Evolutionary conservation across 2,113 vertebrate genomes (phyloP).

Genomic region (Etia nguti): DNA sequence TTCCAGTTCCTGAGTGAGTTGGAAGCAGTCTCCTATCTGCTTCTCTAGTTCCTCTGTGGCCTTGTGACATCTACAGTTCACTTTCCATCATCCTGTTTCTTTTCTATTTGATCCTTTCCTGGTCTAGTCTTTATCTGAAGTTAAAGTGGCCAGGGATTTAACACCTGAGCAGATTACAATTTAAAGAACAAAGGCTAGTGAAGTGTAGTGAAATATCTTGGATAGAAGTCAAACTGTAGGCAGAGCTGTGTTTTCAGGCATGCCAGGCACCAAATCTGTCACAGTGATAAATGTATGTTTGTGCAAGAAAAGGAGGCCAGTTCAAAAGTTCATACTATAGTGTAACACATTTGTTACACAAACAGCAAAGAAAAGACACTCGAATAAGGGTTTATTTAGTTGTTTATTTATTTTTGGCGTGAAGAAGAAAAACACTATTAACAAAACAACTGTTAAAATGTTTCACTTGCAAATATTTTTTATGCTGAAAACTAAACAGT

Average conservation of each 20-base stretch:
- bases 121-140: constrained; percentile 42
- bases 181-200: neutral
- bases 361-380: neutral
- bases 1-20: constrained; percentile 52
- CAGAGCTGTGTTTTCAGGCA: neutral
- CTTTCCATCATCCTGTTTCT: constrained; percentile 59
- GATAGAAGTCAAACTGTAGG: neutral
- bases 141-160: neutral
- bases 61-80: constrained; percentile 40
- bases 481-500: neutral
- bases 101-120: constrained; percentile 55
- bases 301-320: neutral
- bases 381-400: neutral
- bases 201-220: neutral
- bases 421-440: neutral
- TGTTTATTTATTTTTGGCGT: neutral
- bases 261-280: neutral
- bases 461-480: neutral
- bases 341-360: neutral
- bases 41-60: constrained; percentile 45
- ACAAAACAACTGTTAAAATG: neutral
- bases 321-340: neutral
- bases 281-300: neutral
- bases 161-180: neutral
- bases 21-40: constrained; percentile 44